Base-by-base conservation (phyloP, 23 tunicate species). In the Aplidium turbinatum region DNA sequence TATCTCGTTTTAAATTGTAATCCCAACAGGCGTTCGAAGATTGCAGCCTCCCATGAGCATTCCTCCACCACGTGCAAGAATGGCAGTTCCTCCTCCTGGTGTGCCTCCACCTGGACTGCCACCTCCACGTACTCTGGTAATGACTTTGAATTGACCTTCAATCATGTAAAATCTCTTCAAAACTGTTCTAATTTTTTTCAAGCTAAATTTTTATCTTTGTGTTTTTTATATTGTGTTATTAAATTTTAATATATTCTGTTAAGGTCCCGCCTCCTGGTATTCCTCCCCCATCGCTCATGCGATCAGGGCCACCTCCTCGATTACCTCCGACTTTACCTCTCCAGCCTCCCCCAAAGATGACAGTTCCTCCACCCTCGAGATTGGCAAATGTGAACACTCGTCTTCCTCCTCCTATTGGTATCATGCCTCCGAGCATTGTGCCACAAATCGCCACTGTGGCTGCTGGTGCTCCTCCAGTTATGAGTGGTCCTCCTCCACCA, bases 11-110 rank as follows among this genome's bases (percentile, higher is more conserved):
- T n/a, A n/a, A n/a, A n/a, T n/a, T n/a, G n/a, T n/a, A n/a, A n/a
- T n/a, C n/a, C n/a, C n/a, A n/a, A n/a, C n/a, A n/a, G n/a, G n/a
- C n/a, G 28, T 68, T 7, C 6, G 57, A 38, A 38, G 74, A 34
- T 27, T 68, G 18, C 74, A 57, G 7, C 38, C 80, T 25, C 51
- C 72, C 6, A 33, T 75, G 22, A 64, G 63, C 30, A 51, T 68
- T 1, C 76, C 76, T 19, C 54, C 74, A 31, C 60, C 74, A 9
- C 33, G 58, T 50, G 38, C 81, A 0, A 60, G 76, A 1, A 33
- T 75, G 48, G 32, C 78, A 24, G 40, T 73, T 63, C 90, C 94
- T 3, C 85, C 85, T 28, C 95, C 99, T 0, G 98, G 98, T 9
- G 35, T 90, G 47, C 80, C 89, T 1, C 83, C 63, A 19, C 81